Percentiles rank a stretch among this genome's conserved stretches.
Evolutionary conservation across 2,113 vertebrate genomes (phyloP).

Genomic region (Odontesthes bonariensis): DNA sequence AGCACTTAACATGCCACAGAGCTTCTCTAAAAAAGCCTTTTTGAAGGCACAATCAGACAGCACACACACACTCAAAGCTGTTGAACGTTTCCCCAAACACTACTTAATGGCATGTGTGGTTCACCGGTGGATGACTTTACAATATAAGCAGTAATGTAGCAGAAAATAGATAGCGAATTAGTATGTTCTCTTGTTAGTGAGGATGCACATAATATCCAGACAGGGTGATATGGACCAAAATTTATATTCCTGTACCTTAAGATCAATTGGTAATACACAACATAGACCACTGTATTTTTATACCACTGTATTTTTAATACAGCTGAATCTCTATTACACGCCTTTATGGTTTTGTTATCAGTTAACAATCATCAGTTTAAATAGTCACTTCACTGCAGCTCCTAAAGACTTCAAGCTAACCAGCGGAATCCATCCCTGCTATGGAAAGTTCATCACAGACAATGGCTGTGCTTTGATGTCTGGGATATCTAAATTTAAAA

Average conservation of each 20-base stretch:
- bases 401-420: not conserved
- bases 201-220: not conserved
- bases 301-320: not conserved
- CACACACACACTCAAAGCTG: not conserved
- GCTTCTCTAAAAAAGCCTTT: slow-evolving; percentile 32
- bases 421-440: not conserved
- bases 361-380: not conserved
- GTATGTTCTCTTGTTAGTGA: not conserved
- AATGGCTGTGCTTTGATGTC: not conserved
- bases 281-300: not conserved
- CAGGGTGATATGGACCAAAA: not conserved
- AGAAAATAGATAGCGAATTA: not conserved
- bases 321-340: not conserved
- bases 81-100: slow-evolving; percentile 17
- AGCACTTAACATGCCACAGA: slow-evolving; percentile 49
- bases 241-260: not conserved
- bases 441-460: not conserved
- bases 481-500: not conserved
- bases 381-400: not conserved
- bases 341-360: not conserved
- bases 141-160: slow-evolving; percentile 5
- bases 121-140: slow-evolving; percentile 3
- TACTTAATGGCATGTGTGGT: slow-evolving; percentile 1
- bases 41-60: slow-evolving; percentile 24
- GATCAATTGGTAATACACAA: not conserved